Base-by-base conservation (phyloP, 2,797 vertebrate species). In the Dermochelys coriacea region DNA sequence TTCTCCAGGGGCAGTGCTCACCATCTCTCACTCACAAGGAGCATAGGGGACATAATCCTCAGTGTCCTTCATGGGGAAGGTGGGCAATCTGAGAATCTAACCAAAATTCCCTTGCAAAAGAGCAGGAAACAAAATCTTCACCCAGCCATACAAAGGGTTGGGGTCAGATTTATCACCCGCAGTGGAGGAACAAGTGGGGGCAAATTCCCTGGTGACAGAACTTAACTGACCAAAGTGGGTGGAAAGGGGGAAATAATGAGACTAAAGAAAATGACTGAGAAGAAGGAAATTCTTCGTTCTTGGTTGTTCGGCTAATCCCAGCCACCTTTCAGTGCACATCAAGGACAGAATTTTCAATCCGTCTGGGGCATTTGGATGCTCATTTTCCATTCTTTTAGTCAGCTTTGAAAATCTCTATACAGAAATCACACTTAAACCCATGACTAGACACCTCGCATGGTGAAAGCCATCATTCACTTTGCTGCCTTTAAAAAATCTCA, bases 21-120 rank as follows among this genome's bases (percentile, higher is more conserved):
- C 14, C 2, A 29, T 19, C 61, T 19, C 68, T 23, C 31, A 78
- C 12, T 12, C 83, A 82, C 21, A 45, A 82, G 64, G 27, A 37
- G 34, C 34, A 71, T 18, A n/a, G 34, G 54, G 54, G 34, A 59
- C 21, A 2, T 3, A 27, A 45, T 68, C 11, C 19, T 71, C 34
- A 87, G 59, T 3, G 5, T 0, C 6, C 0, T 27, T 19, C 16
- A 37, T 0, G 9, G 80, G 78, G 88, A 14, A 0, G 54, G 54
- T n/a, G 68, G 55, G 81, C 68, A 64, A 23, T 7, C 77, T 7
- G 9, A 1, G 27, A 68, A 77, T 15, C 47, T 41, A 37, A 12
- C 16, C 8, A 4, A 4, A 3, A 31, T 75, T 84, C 85, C 84
- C 4, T 15, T 31, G 25, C 25, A 78, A 50, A 25, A 50, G 14